Conservation (phyloP, 2,113 vertebrate species). For the Dromaius novaehollandiae region DNA sequence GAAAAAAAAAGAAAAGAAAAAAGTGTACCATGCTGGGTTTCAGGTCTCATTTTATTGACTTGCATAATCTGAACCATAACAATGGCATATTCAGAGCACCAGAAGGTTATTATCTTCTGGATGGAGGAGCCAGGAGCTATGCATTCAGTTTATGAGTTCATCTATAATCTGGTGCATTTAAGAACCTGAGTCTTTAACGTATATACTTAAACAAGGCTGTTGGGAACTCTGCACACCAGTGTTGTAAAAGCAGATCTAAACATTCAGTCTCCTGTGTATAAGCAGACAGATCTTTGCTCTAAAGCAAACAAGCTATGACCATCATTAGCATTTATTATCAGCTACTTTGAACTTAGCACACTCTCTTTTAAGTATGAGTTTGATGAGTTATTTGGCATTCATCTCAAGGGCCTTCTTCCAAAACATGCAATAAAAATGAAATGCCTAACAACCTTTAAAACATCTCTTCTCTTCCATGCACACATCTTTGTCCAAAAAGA, state of each 20-base stretch:
- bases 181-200: background rate
- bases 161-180: background rate
- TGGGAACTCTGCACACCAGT: background rate
- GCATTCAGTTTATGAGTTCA: background rate
- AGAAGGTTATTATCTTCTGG: background rate
- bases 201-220: background rate
- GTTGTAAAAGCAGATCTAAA: background rate
- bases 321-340: conserved; percentile 12
- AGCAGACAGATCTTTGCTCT: background rate
- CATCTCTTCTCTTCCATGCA: background rate
- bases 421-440: background rate
- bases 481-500: background rate
- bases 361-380: background rate
- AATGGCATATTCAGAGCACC: background rate
- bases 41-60: background rate
- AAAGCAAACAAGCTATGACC: background rate
- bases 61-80: background rate
- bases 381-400: background rate
- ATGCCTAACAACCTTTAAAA: background rate
- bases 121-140: background rate
- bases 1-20: background rate
- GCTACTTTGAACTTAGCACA: background rate
- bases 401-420: background rate
- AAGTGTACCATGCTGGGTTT: background rate
- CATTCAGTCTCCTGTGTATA: background rate